Evolutionary conservation across 1,140 invertebrate species (phyloP).

Genomic region (Diabrotica virgifera): DNA sequence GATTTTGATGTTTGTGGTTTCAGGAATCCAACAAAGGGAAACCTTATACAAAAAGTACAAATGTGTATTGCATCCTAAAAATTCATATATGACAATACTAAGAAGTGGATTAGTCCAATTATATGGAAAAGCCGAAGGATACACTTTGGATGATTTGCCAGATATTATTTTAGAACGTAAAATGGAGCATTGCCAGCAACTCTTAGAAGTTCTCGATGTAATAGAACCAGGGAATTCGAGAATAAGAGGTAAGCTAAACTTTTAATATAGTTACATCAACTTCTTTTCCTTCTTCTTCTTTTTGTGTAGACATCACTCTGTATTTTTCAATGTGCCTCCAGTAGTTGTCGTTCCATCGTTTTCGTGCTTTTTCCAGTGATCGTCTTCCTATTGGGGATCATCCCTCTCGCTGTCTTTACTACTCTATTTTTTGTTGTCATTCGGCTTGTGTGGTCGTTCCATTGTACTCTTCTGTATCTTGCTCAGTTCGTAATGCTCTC

Average conservation of each 20-base stretch:
- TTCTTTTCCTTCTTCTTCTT: too few relatives aligned
- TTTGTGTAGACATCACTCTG: too few relatives aligned
- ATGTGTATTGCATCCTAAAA: slow-evolving; percentile 67
- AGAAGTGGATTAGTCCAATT: slow-evolving; percentile 68
- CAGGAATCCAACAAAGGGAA: slow-evolving; percentile 53
- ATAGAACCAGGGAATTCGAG: slow-evolving; percentile 73
- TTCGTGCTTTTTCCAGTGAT: too few relatives aligned
- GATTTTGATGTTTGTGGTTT: background rate
- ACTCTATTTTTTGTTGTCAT: too few relatives aligned
- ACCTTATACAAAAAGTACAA: slow-evolving; percentile 56
- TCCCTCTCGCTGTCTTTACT: too few relatives aligned
- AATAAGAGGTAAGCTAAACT: slow-evolving; percentile 58
- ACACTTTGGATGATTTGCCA: slow-evolving; percentile 66
- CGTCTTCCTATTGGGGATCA: too few relatives aligned
- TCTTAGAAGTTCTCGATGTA: slow-evolving; percentile 66
- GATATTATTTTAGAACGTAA: slow-evolving; percentile 72
- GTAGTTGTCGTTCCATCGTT: too few relatives aligned
- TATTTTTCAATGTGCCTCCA: too few relatives aligned
- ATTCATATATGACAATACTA: slow-evolving; percentile 62
- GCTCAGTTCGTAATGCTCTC: too few relatives aligned
- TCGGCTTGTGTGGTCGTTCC: too few relatives aligned
- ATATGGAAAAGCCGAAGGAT: slow-evolving; percentile 71
- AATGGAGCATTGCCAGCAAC: slow-evolving; percentile 64
- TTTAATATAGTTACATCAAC: too few relatives aligned
- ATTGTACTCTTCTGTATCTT: too few relatives aligned